Base-by-base conservation (phyloP, 1,140 invertebrate genomes). In the Magallana gigas region DNA sequence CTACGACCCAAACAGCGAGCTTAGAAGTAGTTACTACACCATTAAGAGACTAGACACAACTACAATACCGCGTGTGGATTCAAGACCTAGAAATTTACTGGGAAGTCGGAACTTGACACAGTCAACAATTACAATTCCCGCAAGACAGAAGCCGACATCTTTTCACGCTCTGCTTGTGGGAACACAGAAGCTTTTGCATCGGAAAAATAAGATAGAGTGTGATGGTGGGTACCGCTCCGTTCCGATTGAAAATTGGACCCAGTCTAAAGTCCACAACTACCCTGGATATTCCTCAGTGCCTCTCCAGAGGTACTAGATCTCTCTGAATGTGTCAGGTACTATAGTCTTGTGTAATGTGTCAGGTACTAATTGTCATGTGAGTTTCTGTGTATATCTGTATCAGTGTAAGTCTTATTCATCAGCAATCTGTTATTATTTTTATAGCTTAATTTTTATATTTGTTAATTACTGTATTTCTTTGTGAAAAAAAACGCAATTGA, bases 1-100 rank as follows among this genome's bases (percentile, higher is more conserved):
- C 29, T 87, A 87, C 57, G 85, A 87, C 59, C 85, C 85, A 8
- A 48, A 83, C 12, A 87, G 85, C 83, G 85, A 87, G 23, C 58
- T 87, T 3, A 76, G 81, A 8, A 87, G 85, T 83, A 80, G 81
- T 64, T 87, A 87, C 56, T 87, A 87, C 23, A 83, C 76, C 18
- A 82, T 87, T 6, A 87, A 68, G 14, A 81, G 80, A 36, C 57
- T 87, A 3, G 59, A 83, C 29, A 56, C 85, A 18, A 23, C 36
- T 57, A 86, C 62, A 16, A 71, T 84, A 12, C 85, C 36, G 62
- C 58, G 14, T 48, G 57, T 23, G 14, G 58, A 83, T 36, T 23
- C 57, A 23, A 82, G 59, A 82, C 29, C 58, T 12, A 48, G 36
- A 48, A 83, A 14, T 58, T 60, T 48, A 16, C 29, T 18, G 36